Conservation (phyloP, 2,113 vertebrate species). For the Chunga burmeisteri region DNA sequence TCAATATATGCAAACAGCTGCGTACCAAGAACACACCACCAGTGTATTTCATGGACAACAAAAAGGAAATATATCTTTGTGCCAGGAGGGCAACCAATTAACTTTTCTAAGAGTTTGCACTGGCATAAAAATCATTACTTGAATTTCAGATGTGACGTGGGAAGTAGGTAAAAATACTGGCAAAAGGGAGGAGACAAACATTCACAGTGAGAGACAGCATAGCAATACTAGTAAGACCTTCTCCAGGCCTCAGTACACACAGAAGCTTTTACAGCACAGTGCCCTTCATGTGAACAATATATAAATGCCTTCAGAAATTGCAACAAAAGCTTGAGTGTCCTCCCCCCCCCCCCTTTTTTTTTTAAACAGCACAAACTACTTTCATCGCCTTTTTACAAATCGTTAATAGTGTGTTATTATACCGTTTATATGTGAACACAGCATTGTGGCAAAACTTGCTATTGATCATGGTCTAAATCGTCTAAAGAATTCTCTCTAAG, state of each 20-base stretch:
- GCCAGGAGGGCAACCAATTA: not conserved
- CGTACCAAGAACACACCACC: not conserved
- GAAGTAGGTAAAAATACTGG: not conserved
- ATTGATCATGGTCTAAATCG: conserved; percentile 67
- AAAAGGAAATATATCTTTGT: not conserved
- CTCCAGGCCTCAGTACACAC: not conserved
- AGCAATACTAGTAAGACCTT: not conserved
- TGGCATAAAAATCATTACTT: not conserved
- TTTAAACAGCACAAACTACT: not conserved
- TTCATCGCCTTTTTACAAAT: not conserved
- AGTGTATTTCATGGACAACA: not conserved
- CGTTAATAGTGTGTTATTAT: not conserved
- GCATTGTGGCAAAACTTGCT: conserved; percentile 60
- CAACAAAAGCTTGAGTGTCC: not conserved
- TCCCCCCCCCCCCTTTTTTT: not conserved
- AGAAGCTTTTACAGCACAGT: not conserved
- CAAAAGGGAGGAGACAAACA: not conserved
- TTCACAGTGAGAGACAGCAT: not conserved
- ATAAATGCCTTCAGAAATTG: not conserved
- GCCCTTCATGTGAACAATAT: not conserved
- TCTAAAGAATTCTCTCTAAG: conserved; percentile 62
- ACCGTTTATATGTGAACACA: conserved; percentile 54
- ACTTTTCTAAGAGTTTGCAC: not conserved
- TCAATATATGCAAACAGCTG: not conserved
- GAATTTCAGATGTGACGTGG: not conserved